Percentiles rank a stretch among this genome's conserved stretches.
phyloP scores from a whole-genome alignment of 1,140 invertebrate species.

The Drosophila rufa region DNA sequence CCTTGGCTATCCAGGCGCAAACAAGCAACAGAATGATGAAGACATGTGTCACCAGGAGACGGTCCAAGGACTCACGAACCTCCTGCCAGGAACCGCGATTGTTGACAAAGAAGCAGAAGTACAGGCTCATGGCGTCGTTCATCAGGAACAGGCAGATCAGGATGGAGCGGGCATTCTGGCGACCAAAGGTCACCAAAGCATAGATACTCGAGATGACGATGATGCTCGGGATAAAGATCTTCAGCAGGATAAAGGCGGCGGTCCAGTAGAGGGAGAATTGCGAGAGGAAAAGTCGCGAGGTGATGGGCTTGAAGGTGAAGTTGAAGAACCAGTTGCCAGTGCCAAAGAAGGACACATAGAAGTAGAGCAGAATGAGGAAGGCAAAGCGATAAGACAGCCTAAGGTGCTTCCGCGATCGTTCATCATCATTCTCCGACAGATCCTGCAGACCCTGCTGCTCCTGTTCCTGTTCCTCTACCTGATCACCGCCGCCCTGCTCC shows the following conservation, averaged over 20 bases:
- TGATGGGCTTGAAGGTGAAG: conserved; percentile 96
- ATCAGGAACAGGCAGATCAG: conserved; percentile 91
- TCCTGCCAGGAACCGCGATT: conserved; percentile 97
- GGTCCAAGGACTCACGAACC: conserved; percentile 90
- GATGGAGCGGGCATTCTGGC: conserved; percentile 84
- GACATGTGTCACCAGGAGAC: conserved; percentile 25
- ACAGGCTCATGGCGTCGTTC: conserved; percentile 91
- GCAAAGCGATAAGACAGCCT: conserved; percentile 59
- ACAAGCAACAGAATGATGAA: conserved; percentile 19
- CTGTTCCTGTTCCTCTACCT: neutral
- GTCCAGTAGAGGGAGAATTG: conserved; percentile 97
- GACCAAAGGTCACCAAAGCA: conserved; percentile 37
- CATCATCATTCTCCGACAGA: neutral
- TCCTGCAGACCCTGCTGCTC: too few species aligned
- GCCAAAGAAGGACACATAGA: conserved; percentile 95
- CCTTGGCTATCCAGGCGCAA: conserved; percentile 21
- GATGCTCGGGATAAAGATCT: conserved; percentile 95
- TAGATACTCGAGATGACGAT: conserved; percentile 86
- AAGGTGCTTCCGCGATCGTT: conserved; percentile 25
- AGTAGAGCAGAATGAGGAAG: conserved; percentile 90
- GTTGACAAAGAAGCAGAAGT: conserved; percentile 92
- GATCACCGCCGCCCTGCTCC: too few species aligned
- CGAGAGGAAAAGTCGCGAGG: conserved; percentile 95
- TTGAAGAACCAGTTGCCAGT: conserved; percentile 98
- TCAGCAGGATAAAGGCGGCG: conserved; percentile 92